phyloP scores from a whole-genome alignment of 2,113 vertebrate species.

The Tragulus kanchil region DNA sequence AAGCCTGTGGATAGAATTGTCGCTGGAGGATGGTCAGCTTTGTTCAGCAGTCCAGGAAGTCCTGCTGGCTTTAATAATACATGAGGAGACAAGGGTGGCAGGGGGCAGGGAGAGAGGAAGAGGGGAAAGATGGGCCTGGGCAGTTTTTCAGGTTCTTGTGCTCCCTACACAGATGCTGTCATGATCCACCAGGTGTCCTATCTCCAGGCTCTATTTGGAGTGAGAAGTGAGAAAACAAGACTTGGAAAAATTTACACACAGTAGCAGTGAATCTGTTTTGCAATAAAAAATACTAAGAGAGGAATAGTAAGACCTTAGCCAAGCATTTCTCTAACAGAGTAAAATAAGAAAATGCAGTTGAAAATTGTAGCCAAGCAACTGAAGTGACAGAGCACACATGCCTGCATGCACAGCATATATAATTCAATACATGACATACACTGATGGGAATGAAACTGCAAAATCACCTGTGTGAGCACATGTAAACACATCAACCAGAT shows the following conservation, averaged over 20 bases:
- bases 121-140: neutral
- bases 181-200: neutral
- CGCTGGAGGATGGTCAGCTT: conserved; percentile 53
- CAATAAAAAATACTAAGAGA: neutral
- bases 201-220: neutral
- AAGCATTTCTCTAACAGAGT: neutral
- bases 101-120: neutral
- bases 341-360: neutral
- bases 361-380: too few species aligned
- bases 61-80: conserved; percentile 70
- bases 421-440: neutral
- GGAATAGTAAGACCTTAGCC: neutral
- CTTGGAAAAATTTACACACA: neutral
- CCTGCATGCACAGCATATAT: neutral
- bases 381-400: too few species aligned
- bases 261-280: neutral
- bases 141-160: conserved; percentile 42
- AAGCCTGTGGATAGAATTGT: conserved; percentile 38
- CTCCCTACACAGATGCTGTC: neutral
- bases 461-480: neutral
- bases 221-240: neutral
- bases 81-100: conserved; percentile 23
- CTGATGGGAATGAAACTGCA: neutral
- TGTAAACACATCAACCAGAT: neutral
- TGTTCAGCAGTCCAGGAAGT: conserved; percentile 65